A percentile compares a stretch with the other conserved stretches of the same genome.
These are phyloP conservation scores for Phallusia fumigata DNA, from an alignment of 23 tunicate species.

Conservation along the genomic window DNA sequence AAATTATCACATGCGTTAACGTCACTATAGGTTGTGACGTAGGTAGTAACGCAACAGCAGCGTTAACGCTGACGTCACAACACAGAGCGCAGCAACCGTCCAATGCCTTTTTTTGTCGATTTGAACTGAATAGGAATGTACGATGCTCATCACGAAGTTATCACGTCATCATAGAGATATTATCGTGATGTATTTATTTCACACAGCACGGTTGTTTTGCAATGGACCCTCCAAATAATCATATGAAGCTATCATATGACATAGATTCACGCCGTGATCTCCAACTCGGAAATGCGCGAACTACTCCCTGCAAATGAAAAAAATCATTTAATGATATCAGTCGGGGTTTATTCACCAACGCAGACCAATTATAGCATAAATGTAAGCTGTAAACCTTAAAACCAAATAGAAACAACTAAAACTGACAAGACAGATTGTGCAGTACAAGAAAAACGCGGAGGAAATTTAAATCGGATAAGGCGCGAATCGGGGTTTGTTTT, in stretches of 20 bases:
- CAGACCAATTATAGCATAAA: too few relatives aligned
- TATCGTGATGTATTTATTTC: background rate
- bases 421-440: too few relatives aligned
- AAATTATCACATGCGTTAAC: background rate
- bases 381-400: too few relatives aligned
- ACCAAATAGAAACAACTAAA: too few relatives aligned
- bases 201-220: too few relatives aligned
- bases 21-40: background rate
- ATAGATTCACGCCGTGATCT: background rate
- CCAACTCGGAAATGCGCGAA: background rate
- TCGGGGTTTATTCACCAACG: too few relatives aligned
- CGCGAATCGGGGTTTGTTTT: background rate
- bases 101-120: background rate
- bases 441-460: background rate
- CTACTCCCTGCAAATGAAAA: background rate
- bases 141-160: background rate
- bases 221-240: too few relatives aligned
- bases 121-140: constrained; percentile 5
- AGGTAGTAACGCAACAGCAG: background rate
- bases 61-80: background rate
- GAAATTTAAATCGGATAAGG: background rate
- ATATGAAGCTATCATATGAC: background rate
- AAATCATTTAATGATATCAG: background rate
- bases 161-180: background rate
- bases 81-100: background rate